A percentile compares a stretch with the other conserved stretches of the same genome.
These are phyloP conservation scores for Magallana angulata DNA, from an alignment of 1,140 invertebrate species.

Conservation along the genomic window DNA sequence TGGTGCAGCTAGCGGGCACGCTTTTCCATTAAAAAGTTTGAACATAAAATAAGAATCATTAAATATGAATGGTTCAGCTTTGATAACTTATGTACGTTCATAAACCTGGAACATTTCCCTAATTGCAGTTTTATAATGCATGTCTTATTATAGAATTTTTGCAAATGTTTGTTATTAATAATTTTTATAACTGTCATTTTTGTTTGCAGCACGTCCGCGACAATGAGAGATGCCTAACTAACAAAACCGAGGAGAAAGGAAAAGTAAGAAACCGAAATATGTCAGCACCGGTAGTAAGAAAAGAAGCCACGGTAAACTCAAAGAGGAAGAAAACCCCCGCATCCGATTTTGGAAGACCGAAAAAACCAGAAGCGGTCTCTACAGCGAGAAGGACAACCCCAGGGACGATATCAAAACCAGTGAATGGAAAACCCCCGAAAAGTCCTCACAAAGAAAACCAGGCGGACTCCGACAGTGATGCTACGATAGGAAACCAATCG, in stretches of 20 bases:
- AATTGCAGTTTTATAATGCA: too few relatives aligned
- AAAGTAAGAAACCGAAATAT: constrained; percentile 37
- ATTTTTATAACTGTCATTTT: too few relatives aligned
- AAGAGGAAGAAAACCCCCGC: constrained; percentile 51
- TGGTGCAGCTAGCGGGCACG: too few relatives aligned
- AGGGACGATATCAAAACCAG: constrained; percentile 1
- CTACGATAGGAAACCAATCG: constrained; percentile 43
- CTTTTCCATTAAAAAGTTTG: too few relatives aligned
- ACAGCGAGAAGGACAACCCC: neutral
- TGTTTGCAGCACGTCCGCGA: constrained; percentile 50
- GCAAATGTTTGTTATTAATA: too few relatives aligned
- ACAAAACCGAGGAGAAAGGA: constrained; percentile 37
- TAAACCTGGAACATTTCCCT: too few relatives aligned
- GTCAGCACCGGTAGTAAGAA: constrained; percentile 44
- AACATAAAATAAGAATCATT: too few relatives aligned
- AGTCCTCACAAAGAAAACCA: constrained; percentile 20
- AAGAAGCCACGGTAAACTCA: constrained; percentile 11
- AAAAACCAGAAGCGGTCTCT: neutral
- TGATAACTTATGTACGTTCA: too few relatives aligned
- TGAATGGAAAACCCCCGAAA: constrained; percentile 19
- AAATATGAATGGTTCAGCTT: too few relatives aligned
- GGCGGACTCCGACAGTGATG: constrained; percentile 34
- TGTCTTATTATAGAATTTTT: too few relatives aligned
- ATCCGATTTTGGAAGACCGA: neutral
- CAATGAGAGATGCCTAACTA: constrained; percentile 36